These are phyloP conservation scores for Drosophila niveifrons DNA, from an alignment of 2,888 invertebrate genomes.

Conservation along the genomic window DNA sequence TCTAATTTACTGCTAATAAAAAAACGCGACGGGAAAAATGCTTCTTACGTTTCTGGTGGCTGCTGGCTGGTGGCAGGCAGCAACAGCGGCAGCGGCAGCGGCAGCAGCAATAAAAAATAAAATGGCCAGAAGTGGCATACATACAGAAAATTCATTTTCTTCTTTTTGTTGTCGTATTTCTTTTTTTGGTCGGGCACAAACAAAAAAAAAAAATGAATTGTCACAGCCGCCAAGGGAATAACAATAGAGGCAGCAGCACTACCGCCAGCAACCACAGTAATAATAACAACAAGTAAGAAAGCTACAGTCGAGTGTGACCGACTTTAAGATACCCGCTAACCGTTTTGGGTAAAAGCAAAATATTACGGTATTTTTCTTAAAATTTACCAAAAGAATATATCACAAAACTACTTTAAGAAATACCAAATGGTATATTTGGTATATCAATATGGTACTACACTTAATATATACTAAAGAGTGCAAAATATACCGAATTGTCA, in stretches of 20 bases:
- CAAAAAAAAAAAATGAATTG: conserved; percentile 1
- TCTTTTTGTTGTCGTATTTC: neutral
- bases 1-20: conserved; percentile 69
- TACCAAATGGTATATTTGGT: too few relatives aligned
- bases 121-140: conserved; percentile 38
- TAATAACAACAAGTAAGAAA: too few relatives aligned
- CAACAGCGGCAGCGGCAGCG: conserved; percentile 18
- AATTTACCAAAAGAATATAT: too few relatives aligned
- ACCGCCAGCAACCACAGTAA: conserved; percentile 1
- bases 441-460: too few relatives aligned
- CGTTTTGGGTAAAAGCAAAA: too few relatives aligned
- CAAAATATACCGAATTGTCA: too few relatives aligned
- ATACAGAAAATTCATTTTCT: conserved; percentile 41
- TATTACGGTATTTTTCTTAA: too few relatives aligned
- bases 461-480: too few relatives aligned
- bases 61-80: too few relatives aligned
- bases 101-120: conserved; percentile 32
- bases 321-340: too few relatives aligned
- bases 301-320: too few relatives aligned
- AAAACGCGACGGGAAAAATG: conserved; percentile 43
- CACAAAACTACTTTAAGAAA: too few relatives aligned
- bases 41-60: conserved; percentile 18
- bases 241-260: conserved; percentile 16
- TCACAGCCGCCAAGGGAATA: conserved; percentile 15
- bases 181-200: conserved; percentile 9